Evolutionary conservation across 2,888 invertebrate species (phyloP).

Genomic region (Drosophila ezoana): DNA sequence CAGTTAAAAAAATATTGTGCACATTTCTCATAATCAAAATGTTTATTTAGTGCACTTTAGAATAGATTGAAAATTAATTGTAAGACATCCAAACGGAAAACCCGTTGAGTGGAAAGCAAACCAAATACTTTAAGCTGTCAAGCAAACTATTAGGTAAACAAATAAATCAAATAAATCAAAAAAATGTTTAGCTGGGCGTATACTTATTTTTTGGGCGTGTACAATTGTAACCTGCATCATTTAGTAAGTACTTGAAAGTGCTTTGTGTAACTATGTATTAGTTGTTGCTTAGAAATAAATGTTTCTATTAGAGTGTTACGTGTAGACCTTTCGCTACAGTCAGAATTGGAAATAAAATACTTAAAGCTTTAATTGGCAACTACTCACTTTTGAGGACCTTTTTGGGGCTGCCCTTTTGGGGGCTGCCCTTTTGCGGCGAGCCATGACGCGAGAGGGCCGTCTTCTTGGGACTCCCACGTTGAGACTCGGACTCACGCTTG

Average conservation of each 20-base stretch:
- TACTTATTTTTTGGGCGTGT: constrained; percentile 66
- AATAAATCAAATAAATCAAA: constrained; percentile 36
- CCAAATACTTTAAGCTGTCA: constrained; percentile 51
- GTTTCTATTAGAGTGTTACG: constrained; percentile 35
- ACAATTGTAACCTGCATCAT: constrained; percentile 49
- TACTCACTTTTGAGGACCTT: constrained; percentile 85
- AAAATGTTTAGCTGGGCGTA: constrained; percentile 48
- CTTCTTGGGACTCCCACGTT: constrained; percentile 85
- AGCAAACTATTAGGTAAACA: constrained; percentile 57
- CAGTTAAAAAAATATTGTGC: constrained; percentile 33
- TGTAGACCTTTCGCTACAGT: constrained; percentile 49
- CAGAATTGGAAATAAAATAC: neutral
- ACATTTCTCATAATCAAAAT: constrained; percentile 47
- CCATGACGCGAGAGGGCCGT: constrained; percentile 84
- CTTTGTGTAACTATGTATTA: constrained; percentile 49
- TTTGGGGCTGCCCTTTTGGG: constrained; percentile 87
- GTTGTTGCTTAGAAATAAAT: constrained; percentile 58
- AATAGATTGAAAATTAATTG: constrained; percentile 30
- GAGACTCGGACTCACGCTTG: constrained; percentile 85
- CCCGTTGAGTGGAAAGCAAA: constrained; percentile 42
- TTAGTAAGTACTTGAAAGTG: constrained; percentile 52
- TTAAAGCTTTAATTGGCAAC: constrained; percentile 1
- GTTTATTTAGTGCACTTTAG: constrained; percentile 55
- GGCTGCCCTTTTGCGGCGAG: constrained; percentile 86
- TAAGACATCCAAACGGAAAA: constrained; percentile 30